phyloP scores from a whole-genome alignment of 2,797 vertebrate species.

The Fundulus diaphanus region DNA sequence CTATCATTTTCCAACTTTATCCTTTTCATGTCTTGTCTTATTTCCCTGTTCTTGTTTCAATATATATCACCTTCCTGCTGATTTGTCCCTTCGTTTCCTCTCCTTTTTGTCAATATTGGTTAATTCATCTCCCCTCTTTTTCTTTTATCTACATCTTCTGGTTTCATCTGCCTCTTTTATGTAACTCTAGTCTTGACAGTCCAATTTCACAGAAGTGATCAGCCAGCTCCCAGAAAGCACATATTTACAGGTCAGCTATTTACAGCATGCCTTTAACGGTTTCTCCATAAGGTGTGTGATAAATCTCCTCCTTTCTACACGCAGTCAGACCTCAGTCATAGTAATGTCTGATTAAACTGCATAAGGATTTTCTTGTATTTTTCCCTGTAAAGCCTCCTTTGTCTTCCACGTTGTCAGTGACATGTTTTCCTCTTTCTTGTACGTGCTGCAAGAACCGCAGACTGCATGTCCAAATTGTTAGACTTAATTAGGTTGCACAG shows the following conservation, averaged over 20 bases:
- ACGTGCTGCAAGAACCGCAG: neutral
- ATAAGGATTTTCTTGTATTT: neutral
- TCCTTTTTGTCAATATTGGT: neutral
- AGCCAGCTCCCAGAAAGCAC: neutral
- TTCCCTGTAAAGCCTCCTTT: no score
- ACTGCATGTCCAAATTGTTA: neutral
- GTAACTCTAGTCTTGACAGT: constrained; percentile 17
- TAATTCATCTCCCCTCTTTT: neutral
- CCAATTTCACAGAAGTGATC: constrained; percentile 29
- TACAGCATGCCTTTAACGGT: constrained; percentile 37
- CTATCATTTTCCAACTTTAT: neutral
- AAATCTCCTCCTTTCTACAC: neutral
- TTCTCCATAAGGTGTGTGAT: constrained; percentile 19
- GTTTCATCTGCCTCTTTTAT: constrained; percentile 12
- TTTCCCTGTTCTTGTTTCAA: neutral
- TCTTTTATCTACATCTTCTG: neutral
- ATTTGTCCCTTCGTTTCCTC: neutral
- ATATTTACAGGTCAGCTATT: constrained; percentile 22
- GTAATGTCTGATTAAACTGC: neutral
- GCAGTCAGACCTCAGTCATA: neutral
- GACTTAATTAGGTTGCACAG: constrained; percentile 17
- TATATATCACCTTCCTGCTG: neutral
- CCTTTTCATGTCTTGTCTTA: neutral
- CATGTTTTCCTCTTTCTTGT: neutral
- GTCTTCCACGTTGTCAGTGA: neutral